A percentile compares a stretch with the other conserved stretches of the same genome.
Conservation (phyloP, 2,888 invertebrate genomes). For the Dorcus hopei region DNA sequence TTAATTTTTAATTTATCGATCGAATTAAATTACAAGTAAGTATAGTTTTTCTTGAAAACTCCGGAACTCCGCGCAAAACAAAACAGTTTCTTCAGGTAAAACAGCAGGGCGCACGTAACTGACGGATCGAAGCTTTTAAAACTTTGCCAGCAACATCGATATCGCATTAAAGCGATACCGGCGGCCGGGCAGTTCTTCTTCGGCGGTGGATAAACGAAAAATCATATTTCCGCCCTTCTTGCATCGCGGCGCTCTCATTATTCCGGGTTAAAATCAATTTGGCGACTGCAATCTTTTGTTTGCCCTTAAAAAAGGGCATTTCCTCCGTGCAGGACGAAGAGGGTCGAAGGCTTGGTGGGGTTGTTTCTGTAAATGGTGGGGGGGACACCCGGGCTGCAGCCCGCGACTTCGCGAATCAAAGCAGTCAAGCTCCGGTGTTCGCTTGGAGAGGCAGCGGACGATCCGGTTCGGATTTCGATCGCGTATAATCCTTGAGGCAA, state of each 20-base stretch:
- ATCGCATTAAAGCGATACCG: constrained; percentile 31
- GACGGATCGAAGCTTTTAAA: constrained; percentile 27
- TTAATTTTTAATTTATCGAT: too few species aligned
- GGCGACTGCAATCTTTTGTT: constrained; percentile 26
- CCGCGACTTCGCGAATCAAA: constrained; percentile 24
- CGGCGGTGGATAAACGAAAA: not conserved
- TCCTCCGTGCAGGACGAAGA: constrained; percentile 23
- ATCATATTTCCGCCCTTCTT: too few species aligned
- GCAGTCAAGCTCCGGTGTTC: constrained; percentile 29
- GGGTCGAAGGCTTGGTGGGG: constrained; percentile 25
- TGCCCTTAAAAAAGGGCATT: constrained; percentile 20
- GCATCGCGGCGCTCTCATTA: constrained; percentile 12
- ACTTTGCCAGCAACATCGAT: constrained; percentile 29
- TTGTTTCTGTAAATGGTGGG: constrained; percentile 29
- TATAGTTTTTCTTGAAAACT: too few species aligned
- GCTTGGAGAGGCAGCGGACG: constrained; percentile 18
- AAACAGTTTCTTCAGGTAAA: too few species aligned
- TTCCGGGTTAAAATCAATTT: constrained; percentile 25
- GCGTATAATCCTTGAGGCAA: not conserved
- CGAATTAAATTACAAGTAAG: too few species aligned
- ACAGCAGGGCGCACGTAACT: too few species aligned
- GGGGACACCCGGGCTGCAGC: constrained; percentile 22
- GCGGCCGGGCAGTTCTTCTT: constrained; percentile 6
- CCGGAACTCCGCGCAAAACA: too few species aligned
- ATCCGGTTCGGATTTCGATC: not conserved